Conservation (phyloP, 2,113 vertebrate genomes). For the Aphyosemion australe region DNA sequence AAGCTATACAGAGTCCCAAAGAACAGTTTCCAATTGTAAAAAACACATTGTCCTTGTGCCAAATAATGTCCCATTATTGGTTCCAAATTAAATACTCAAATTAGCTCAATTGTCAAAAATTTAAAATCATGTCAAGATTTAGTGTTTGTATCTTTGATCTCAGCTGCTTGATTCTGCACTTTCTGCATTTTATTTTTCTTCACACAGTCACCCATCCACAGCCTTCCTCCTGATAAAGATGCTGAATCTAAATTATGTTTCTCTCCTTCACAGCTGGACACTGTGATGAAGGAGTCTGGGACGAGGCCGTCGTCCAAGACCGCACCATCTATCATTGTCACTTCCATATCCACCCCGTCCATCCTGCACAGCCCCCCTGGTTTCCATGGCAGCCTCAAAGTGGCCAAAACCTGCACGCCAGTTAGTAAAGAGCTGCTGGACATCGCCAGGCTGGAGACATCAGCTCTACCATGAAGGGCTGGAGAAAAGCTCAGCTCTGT, state of each 20-base stretch:
- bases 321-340: slow-evolving; percentile 72
- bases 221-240: not conserved
- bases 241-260: not conserved
- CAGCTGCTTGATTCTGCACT: not conserved
- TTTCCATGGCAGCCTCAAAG: slow-evolving; percentile 56
- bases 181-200: not conserved
- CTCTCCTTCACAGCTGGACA: slow-evolving; percentile 45
- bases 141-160: no score
- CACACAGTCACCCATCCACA: not conserved
- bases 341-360: slow-evolving; percentile 73
- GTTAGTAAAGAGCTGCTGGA: slow-evolving; percentile 56
- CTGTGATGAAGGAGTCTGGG: slow-evolving; percentile 35
- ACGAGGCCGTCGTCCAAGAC: slow-evolving; percentile 16
- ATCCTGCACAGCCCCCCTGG: slow-evolving; percentile 50
- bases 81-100: no score
- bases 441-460: slow-evolving; percentile 45
- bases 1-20: no score
- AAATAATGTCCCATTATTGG: no score
- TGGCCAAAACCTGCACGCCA: slow-evolving; percentile 47
- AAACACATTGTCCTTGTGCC: no score
- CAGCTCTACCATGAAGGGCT: slow-evolving; percentile 33
- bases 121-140: no score
- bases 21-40: no score
- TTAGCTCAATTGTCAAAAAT: no score
- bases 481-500: not conserved